phyloP scores from a whole-genome alignment of 2,797 vertebrate species.

The Sebastes cheni region DNA sequence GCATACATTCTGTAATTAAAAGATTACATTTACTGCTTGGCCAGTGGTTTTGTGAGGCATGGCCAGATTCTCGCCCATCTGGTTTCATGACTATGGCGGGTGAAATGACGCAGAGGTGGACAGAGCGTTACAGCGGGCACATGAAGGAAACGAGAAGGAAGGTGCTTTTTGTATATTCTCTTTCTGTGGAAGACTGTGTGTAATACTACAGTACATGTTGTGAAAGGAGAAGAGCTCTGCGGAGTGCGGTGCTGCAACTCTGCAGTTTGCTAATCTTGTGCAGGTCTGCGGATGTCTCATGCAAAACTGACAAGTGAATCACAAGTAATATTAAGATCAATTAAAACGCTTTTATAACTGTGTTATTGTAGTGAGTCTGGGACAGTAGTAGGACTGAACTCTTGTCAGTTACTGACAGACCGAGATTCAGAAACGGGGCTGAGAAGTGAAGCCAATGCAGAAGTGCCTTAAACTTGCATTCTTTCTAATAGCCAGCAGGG shows the following conservation, averaged over 20 bases:
- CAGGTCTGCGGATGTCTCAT: neutral
- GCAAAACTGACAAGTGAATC: neutral
- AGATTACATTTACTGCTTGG: conserved; percentile 9
- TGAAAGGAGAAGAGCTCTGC: neutral
- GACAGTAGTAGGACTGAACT: neutral
- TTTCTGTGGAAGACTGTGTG: neutral
- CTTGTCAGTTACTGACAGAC: neutral
- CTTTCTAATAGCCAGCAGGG: too few relatives aligned
- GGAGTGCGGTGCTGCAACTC: neutral
- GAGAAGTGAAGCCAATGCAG: too few relatives aligned
- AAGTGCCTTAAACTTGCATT: too few relatives aligned
- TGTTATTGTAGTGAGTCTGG: neutral
- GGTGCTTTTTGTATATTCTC: neutral
- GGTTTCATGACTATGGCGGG: conserved; percentile 13
- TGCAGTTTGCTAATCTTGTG: neutral
- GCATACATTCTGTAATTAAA: conserved; percentile 15
- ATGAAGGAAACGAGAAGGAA: neutral
- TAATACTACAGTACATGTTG: neutral
- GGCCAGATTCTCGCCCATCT: neutral
- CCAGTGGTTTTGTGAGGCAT: conserved; percentile 11
- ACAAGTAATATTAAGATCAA: neutral
- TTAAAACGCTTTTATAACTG: neutral
- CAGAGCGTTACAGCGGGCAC: neutral
- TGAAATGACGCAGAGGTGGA: neutral
- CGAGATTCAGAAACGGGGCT: neutral